phyloP scores from a whole-genome alignment of 2,113 vertebrate species.

The Nesoenas mayeri region DNA sequence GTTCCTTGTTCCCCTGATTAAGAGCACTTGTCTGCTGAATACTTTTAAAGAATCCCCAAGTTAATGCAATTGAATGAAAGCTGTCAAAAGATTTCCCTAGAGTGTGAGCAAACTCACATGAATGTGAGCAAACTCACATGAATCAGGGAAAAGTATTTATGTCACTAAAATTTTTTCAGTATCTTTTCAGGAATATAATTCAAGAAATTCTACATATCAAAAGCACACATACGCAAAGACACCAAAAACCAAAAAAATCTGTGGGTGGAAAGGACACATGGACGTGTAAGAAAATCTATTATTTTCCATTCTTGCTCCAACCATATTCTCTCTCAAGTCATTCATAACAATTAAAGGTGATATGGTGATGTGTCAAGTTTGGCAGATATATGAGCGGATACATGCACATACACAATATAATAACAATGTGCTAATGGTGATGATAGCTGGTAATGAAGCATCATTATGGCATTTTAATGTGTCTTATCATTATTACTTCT shows the following conservation, averaged over 20 bases:
- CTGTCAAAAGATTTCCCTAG: not conserved
- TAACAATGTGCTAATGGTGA: not conserved
- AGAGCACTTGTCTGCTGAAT: not conserved
- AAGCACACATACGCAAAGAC: not conserved
- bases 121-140: not conserved
- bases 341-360: not conserved
- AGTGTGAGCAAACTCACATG: not conserved
- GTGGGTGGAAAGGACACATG: not conserved
- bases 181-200: not conserved
- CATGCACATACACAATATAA: not conserved
- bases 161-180: not conserved
- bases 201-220: not conserved
- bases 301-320: not conserved
- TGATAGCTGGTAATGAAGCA: not conserved
- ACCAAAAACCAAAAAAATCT: not conserved
- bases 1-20: not conserved
- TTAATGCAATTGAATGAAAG: not conserved
- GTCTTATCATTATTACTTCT: not conserved
- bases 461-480: constrained; percentile 4
- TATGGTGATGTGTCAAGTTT: not conserved
- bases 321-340: not conserved
- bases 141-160: not conserved
- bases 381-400: not conserved
- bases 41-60: not conserved
- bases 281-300: not conserved